A percentile compares a stretch with the other conserved stretches of the same genome.
phyloP scores from a whole-genome alignment of 2,113 vertebrate genomes.

The Porphyrio hochstetteri region DNA sequence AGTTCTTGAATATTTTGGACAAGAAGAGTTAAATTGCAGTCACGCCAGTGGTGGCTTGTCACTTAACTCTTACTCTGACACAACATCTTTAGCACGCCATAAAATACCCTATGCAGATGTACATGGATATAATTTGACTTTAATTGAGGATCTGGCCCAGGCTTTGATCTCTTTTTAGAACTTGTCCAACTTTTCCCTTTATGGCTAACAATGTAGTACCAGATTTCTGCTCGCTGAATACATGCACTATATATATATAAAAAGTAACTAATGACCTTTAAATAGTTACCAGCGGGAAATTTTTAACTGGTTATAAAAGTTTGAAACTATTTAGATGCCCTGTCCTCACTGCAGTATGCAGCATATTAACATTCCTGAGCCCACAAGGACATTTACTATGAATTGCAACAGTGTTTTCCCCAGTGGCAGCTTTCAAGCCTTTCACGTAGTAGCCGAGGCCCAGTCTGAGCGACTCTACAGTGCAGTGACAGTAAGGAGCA shows the following conservation, averaged over 20 bases:
- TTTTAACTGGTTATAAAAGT: slow-evolving; percentile 43
- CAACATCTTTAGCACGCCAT: not conserved
- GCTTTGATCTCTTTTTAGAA: slow-evolving; percentile 57
- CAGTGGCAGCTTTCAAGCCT: not conserved
- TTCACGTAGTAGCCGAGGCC: not conserved
- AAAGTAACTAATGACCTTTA: slow-evolving; percentile 57
- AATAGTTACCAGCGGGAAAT: slow-evolving; percentile 52
- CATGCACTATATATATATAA: slow-evolving; percentile 51
- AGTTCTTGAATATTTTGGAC: not conserved
- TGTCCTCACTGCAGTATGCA: not conserved
- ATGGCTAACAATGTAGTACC: slow-evolving; percentile 49
- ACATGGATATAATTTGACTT: not conserved
- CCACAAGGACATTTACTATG: slow-evolving; percentile 57
- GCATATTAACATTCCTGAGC: slow-evolving; percentile 48
- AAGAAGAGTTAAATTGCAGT: not conserved
- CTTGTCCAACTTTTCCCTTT: slow-evolving; percentile 55
- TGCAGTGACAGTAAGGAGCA: not conserved
- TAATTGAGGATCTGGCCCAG: not conserved
- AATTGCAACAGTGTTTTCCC: slow-evolving; percentile 53
- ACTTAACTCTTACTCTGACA: not conserved
- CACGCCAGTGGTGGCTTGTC: not conserved
- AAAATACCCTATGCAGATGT: not conserved
- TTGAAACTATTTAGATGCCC: slow-evolving; percentile 39
- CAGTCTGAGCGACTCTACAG: not conserved
- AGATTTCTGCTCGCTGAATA: slow-evolving; percentile 60